Percentiles rank a stretch among this genome's conserved stretches.
These are phyloP conservation scores for Meandrusa payeni DNA, from an alignment of 2,888 invertebrate genomes.

Conservation along the genomic window DNA sequence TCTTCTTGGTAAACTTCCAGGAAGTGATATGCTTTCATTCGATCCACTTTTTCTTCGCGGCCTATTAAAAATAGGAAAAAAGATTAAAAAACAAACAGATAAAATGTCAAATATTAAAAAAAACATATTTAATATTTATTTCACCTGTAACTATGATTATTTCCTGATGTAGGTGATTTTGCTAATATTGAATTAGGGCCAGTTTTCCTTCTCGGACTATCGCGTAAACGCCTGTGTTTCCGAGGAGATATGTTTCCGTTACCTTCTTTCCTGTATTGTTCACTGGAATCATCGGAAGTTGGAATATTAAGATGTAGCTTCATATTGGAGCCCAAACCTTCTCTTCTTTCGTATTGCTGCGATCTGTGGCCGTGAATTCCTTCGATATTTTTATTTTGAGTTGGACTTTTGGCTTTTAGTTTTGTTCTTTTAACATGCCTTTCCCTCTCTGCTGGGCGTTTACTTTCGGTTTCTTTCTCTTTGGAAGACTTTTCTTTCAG, in stretches of 20 bases:
- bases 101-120: too few species aligned
- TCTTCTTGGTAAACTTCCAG: conserved; percentile 82
- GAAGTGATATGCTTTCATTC: conserved; percentile 83
- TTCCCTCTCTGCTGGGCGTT: conserved; percentile 67
- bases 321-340: conserved; percentile 69
- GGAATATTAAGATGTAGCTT: conserved; percentile 80
- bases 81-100: too few species aligned
- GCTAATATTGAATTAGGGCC: conserved; percentile 72
- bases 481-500: conserved; percentile 62
- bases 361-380: conserved; percentile 47
- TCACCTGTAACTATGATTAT: conserved; percentile 70
- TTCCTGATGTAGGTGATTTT: conserved; percentile 76
- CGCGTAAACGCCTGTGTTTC: conserved; percentile 82
- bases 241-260: conserved; percentile 78
- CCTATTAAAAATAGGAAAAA: conserved; percentile 36
- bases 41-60: conserved; percentile 75
- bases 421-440: conserved; percentile 73
- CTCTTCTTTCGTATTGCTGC: conserved; percentile 74
- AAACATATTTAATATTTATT: neutral
- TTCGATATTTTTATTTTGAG: conserved; percentile 62
- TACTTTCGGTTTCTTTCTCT: conserved; percentile 61
- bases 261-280: conserved; percentile 75
- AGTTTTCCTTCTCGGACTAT: conserved; percentile 84
- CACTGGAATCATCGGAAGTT: conserved; percentile 83
- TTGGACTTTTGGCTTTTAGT: conserved; percentile 73